Percentiles rank a stretch among this genome's conserved stretches.
Conservation (phyloP, 2,888 invertebrate species). For the Gastrophysa polygoni region DNA sequence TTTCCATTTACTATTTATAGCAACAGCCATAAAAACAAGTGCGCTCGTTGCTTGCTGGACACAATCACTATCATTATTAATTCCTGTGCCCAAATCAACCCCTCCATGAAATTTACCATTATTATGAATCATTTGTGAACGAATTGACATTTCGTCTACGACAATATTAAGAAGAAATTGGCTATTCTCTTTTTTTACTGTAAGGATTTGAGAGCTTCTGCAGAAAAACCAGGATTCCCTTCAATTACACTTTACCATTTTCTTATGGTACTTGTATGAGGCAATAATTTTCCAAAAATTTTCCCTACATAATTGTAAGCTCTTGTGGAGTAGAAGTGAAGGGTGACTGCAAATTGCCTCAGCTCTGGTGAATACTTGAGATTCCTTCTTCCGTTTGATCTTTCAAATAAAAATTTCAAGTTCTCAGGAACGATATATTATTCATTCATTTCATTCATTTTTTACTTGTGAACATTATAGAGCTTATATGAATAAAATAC, state of each 20-base stretch:
- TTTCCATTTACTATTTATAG: constrained; percentile 21
- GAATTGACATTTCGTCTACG: constrained; percentile 22
- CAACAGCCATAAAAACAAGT: constrained; percentile 35
- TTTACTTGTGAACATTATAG: no score
- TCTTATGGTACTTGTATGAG: neutral
- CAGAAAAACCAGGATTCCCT: neutral
- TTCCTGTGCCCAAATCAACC: constrained; percentile 16
- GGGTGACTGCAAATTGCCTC: neutral
- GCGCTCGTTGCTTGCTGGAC: no score
- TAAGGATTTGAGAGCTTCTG: neutral
- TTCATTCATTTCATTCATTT: no score
- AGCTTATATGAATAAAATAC: no score
- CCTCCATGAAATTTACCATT: constrained; percentile 20
- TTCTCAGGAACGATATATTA: neutral
- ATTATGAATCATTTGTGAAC: constrained; percentile 10
- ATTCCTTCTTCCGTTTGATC: neutral
- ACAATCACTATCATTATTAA: neutral
- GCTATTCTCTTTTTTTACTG: neutral
- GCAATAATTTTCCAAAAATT: neutral
- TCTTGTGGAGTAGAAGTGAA: neutral
- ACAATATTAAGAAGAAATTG: neutral
- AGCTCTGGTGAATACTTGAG: neutral
- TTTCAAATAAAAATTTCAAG: neutral
- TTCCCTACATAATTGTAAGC: neutral
- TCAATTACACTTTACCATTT: neutral